Evolutionary conservation across 2,113 vertebrate genomes (phyloP).

Genomic region (Syrmaticus mikado): DNA sequence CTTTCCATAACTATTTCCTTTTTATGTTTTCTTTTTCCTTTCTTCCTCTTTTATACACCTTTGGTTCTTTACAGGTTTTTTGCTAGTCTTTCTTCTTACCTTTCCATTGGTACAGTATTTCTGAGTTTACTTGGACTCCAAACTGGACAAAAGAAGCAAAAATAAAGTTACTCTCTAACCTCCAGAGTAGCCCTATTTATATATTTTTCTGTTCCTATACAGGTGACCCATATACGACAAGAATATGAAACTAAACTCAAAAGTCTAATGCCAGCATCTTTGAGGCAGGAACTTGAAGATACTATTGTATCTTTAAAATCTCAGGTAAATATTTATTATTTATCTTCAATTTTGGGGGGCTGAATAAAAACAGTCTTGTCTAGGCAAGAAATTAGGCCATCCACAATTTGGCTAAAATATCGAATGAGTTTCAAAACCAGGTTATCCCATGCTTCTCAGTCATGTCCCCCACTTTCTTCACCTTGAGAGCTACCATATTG

Average conservation of each 20-base stretch:
- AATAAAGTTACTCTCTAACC: not conserved
- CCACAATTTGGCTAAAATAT: not conserved
- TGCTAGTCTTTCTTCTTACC: not conserved
- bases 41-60: not conserved
- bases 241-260: constrained; percentile 90
- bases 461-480: not conserved
- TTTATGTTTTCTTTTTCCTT: not conserved
- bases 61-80: not conserved
- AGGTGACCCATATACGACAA: constrained; percentile 88
- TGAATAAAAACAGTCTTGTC: not conserved
- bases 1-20: not conserved
- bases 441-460: not conserved
- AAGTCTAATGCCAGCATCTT: constrained; percentile 89
- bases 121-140: not conserved
- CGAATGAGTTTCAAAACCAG: not conserved
- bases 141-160: not conserved
- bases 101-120: not conserved
- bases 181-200: not conserved
- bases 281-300: constrained; percentile 91
- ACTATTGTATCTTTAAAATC: constrained; percentile 93
- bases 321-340: constrained; percentile 83
- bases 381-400: not conserved
- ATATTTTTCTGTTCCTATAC: constrained; percentile 36
- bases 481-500: not conserved
- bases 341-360: not conserved